Conservation (phyloP, 2,888 invertebrate genomes). For the Synanthedon tipuliformis region DNA sequence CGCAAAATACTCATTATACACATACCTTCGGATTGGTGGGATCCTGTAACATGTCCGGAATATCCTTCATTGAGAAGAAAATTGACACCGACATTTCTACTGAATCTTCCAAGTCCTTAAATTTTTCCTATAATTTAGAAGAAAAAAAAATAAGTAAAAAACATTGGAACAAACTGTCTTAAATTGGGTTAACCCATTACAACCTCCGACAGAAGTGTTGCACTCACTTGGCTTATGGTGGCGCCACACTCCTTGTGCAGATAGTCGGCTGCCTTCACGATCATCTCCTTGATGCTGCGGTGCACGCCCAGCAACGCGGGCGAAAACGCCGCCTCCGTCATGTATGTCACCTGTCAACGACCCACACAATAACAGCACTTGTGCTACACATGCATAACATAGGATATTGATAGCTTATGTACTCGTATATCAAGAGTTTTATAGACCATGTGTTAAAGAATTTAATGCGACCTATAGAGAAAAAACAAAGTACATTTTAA, state of each 20-base stretch:
- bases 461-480: too few relatives aligned
- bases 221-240: slow-evolving; percentile 27
- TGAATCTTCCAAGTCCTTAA: slow-evolving; percentile 57
- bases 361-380: too few relatives aligned
- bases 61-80: slow-evolving; percentile 64
- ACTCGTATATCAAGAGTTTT: too few relatives aligned
- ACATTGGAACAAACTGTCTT: background rate
- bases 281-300: slow-evolving; percentile 56
- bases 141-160: background rate
- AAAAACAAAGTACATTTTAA: too few relatives aligned
- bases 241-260: slow-evolving; percentile 57
- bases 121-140: slow-evolving; percentile 45
- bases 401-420: too few relatives aligned
- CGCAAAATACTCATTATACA: slow-evolving; percentile 1
- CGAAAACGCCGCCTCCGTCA: slow-evolving; percentile 71
- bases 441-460: too few relatives aligned
- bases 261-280: slow-evolving; percentile 58
- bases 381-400: too few relatives aligned
- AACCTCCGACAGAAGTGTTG: background rate
- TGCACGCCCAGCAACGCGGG: slow-evolving; percentile 64
- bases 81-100: slow-evolving; percentile 61
- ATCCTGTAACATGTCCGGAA: slow-evolving; percentile 65
- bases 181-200: too few relatives aligned
- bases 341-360: slow-evolving; percentile 65
- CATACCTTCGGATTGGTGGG: slow-evolving; percentile 61